Percentiles rank a stretch among this genome's conserved stretches.
Conservation (phyloP, 1,140 invertebrate species). For the Tyrophagus putrescentiae region DNA sequence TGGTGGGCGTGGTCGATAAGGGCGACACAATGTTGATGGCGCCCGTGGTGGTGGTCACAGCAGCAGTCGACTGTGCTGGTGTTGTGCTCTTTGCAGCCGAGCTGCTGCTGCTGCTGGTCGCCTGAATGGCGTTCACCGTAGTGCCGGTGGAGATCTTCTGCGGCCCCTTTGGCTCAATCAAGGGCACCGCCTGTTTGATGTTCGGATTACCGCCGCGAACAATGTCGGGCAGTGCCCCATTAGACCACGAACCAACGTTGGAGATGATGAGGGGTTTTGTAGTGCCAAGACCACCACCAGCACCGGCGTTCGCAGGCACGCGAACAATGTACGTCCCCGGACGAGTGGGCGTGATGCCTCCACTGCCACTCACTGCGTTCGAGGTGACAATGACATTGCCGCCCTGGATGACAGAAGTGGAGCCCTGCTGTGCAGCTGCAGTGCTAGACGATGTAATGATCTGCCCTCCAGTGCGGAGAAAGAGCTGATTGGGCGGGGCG, state of each 20-base stretch:
- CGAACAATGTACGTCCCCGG: slow-evolving; percentile 1
- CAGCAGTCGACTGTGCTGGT: too few relatives aligned
- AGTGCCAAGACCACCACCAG: slow-evolving; percentile 2
- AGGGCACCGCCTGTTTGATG: slow-evolving; percentile 4
- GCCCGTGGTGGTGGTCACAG: slow-evolving; percentile 21
- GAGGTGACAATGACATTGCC: background rate
- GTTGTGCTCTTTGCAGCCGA: too few relatives aligned
- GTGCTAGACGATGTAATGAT: background rate
- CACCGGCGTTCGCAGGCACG: background rate
- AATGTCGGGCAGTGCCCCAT: background rate
- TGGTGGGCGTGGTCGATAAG: background rate
- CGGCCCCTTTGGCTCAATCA: slow-evolving; percentile 5
- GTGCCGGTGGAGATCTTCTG: slow-evolving; percentile 21
- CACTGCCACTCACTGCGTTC: slow-evolving; percentile 33
- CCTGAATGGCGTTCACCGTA: slow-evolving; percentile 14
- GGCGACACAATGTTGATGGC: slow-evolving; percentile 16
- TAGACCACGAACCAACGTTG: background rate
- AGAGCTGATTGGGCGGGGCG: slow-evolving; percentile 48
- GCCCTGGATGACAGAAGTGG: slow-evolving; percentile 13
- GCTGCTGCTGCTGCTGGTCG: background rate
- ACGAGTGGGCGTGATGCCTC: slow-evolving; percentile 30
- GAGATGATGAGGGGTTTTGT: background rate
- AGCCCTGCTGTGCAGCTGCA: slow-evolving; percentile 38
- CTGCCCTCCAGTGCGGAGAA: background rate
- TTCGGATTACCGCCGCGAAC: slow-evolving; percentile 11